Base-by-base conservation (phyloP, 2,888 invertebrate genomes). In the Polyommatus icarus region DNA sequence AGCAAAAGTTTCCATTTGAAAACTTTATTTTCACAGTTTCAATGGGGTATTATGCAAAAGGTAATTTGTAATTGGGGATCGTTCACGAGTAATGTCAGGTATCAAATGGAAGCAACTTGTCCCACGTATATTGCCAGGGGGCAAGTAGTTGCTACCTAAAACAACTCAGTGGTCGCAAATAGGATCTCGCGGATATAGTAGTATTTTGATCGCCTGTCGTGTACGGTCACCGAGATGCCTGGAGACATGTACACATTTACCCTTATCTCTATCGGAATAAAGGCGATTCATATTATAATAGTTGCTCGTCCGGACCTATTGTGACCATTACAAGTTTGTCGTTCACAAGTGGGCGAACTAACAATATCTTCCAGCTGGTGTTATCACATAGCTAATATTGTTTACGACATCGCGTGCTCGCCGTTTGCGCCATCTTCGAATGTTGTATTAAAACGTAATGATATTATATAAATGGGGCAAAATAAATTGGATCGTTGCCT, bases 311-410 rank as follows among this genome's bases (percentile, higher is more conserved):
- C 18, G 18, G 54, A 18, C 54, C 1, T 54, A 18, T 18, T 54
- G 54, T 54, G 54, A 18, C 54, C 18, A 54, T 54, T 54, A 54
- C 54, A 54, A 54, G 18, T 54, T 54, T 15, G 54, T 54, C 54
- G 54, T 54, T 5, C 12, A 18, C 54, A 18, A 54, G 54, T 54
- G 18, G 54, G 18, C 54, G 54, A n/a, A 29, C 77, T 81, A 80
- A 81, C 82, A 80, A 82, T 82, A 81, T 77, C 76, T 78, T 80
- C 76, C 80, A 81, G 78, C 72, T 78, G 79, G 79, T 80, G 75
- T 80, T 82, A 81, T 82, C 82, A 80, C 78, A 81, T 80, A 80
- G 79, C 80, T 81, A 80, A 81, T 83, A 80, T 82, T 81, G 78
- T 81, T 82, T 79, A 81, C 78, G 80, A 78, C 80, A 80, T 78